Base-by-base conservation (phyloP, 2,797 vertebrate genomes). In the Chrosomus eos region DNA sequence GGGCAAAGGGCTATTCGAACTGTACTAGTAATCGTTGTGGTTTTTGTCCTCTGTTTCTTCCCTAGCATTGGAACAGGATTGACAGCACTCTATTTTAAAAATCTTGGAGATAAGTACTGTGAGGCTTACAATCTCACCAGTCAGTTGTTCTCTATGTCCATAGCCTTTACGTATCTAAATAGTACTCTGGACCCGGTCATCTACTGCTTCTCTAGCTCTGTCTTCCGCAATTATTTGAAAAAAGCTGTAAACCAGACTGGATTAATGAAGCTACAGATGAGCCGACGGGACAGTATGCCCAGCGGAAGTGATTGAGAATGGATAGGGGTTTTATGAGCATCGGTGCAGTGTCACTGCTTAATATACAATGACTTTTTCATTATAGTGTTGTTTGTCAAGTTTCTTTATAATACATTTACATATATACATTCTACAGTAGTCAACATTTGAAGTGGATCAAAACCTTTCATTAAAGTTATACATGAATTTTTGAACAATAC, bases 1-100 rank as follows among this genome's bases (percentile, higher is more conserved):
- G 90, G 92, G 60, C 77, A 82, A 73, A 89, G 64, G 55, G 91
- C 94, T 23, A 93, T 78, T 23, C 58, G 75, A 0, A 85, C 92
- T 3, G 89, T 94, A 26, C 33, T 84, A 33, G 70, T 90, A 58
- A 93, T 94, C 33, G 88, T 85, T 0, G 1, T 51, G 0, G 92
- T 95, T 71, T 97, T 96, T n/a, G 48, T 93, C 45, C 2, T 95
- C 28, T 95, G 92, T 82, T 96, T 95, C 87, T 86, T 94, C 85
- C 94, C 94, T 9, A 88, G 91, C 5, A 84, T 94, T 33, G 13
- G 90, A 4, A 93, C 93, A 1, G 93, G 95, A 10, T 88, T 96
- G 3, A 82, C 67, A 4, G 16, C n/a, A 0, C 0, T 92, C 0
- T 87, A 19, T 70, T 48, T 93, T 7, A 72, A 70, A 38, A 0